These are phyloP conservation scores for Tetranychus urticae DNA, from an alignment of 1,140 invertebrate genomes.

Conservation along the genomic window DNA sequence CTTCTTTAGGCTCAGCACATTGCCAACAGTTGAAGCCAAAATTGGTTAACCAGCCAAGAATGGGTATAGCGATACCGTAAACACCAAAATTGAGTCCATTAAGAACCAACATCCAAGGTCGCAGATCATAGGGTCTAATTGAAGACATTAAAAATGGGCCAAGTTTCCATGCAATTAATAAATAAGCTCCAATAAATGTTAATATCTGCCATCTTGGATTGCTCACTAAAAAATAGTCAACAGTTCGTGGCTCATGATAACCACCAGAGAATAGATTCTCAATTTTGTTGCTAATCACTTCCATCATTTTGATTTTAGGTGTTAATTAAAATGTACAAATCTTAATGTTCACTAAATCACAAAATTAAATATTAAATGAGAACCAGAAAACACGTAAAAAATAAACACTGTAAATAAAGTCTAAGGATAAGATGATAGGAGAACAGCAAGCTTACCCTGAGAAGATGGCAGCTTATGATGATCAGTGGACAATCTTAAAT, in stretches of 20 bases:
- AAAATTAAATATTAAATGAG: not conserved
- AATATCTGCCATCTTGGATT: not conserved
- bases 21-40: constrained; percentile 19
- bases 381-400: not conserved
- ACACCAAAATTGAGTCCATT: not conserved
- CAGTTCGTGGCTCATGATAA: not conserved
- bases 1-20: constrained; percentile 16
- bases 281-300: not conserved
- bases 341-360: not conserved
- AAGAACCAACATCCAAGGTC: not conserved
- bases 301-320: not conserved
- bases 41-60: not conserved
- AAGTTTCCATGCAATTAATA: not conserved
- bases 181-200: not conserved
- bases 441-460: not conserved
- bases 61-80: not conserved
- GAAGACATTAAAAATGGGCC: not conserved
- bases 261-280: not conserved
- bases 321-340: too few relatives aligned
- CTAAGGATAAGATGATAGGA: not conserved
- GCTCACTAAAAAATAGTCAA: not conserved
- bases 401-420: not conserved
- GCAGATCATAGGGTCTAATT: not conserved
- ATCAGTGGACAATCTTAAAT: not conserved
- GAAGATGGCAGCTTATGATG: not conserved